Evolutionary conservation across 2,113 vertebrate genomes (phyloP), one percentile per base, ranked within the genome.

Genomic region (Pycnonotus jocosus): DNA sequence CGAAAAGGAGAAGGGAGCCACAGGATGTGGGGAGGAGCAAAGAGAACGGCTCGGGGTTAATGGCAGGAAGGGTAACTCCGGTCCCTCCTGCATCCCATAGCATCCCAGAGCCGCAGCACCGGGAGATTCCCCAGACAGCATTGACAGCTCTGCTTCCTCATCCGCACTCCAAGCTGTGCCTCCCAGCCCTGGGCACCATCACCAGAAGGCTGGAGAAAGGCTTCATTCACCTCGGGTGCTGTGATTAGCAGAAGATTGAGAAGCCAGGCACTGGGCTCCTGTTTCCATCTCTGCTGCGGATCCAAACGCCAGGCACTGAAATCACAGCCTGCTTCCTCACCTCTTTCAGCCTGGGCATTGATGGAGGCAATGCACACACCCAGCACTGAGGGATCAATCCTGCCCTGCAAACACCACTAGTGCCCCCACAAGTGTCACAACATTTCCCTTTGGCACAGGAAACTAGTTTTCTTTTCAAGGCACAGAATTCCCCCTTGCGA

Each of bases 401-500:
- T 38, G 79, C 60, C 37, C 88, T 35, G 47, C 42, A 73, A 28
- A 31, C 70, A 16, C 50, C 6, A 0, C 1, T 9, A 27, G 48
- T 38, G 73, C n/a, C 56, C 56, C 65, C 35, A 64, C 7, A 40
- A 60, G 56, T 13, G 2, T 1, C 35, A 20, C 74, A 61, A 15
- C 66, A 9, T 76, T 56, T 24, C 44, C 42, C 70, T 87, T 7
- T 80, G 79, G 74, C 85, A 61, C 1, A 8, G 81, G 45, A 19
- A n/a, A 50, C 0, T 0, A 0, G 0, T 35, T 71, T 48, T 22
- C 56, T 33, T 79, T 60, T 71, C 31, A 9, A 72, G 42, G 37
- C 27, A 7, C 54, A 35, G 47, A 84, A 60, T 61, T 44, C 17
- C 71, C 56, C 56, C 60, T 50, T 40, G 64, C 24, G 66, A 79